phyloP scores from a whole-genome alignment of 2,888 invertebrate species.

The Pterostichus niger region DNA sequence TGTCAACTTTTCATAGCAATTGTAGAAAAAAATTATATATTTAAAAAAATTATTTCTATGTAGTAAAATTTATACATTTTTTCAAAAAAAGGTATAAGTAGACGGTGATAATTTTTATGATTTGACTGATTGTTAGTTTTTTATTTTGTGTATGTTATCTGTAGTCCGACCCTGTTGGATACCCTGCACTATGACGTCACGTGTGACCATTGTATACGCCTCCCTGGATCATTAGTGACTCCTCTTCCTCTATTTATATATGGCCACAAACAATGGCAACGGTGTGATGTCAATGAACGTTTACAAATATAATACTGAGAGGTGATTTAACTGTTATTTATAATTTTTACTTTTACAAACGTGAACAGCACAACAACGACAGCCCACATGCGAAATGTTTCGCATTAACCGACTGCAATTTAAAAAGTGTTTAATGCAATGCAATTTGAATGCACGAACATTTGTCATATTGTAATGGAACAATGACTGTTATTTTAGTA shows the following conservation, averaged over 20 bases:
- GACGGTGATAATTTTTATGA: too few species aligned
- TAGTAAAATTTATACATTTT: too few species aligned
- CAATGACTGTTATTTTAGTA: not conserved
- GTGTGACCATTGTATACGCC: conserved; percentile 56
- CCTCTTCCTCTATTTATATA: conserved; percentile 65
- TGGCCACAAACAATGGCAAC: conserved; percentile 60
- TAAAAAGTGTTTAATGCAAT: not conserved
- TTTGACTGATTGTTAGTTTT: too few species aligned
- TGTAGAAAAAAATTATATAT: too few species aligned
- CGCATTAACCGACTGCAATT: conserved; percentile 16
- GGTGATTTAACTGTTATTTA: conserved; percentile 61
- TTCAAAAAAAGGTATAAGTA: too few species aligned
- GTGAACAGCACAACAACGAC: conserved; percentile 26
- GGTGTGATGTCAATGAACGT: conserved; percentile 62
- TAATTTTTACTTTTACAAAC: conserved; percentile 58
- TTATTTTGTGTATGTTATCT: too few species aligned
- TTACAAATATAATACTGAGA: conserved; percentile 54
- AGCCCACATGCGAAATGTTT: conserved; percentile 36
- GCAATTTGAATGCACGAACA: conserved; percentile 10
- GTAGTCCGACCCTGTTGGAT: not conserved
- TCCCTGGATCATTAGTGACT: conserved; percentile 62
- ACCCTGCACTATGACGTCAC: conserved; percentile 51
- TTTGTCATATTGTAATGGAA: conserved; percentile 15
- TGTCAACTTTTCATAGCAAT: too few species aligned
- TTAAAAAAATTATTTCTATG: too few species aligned